Conservation (phyloP, 2,113 vertebrate genomes). For the Mesembrinibis cayennensis region DNA sequence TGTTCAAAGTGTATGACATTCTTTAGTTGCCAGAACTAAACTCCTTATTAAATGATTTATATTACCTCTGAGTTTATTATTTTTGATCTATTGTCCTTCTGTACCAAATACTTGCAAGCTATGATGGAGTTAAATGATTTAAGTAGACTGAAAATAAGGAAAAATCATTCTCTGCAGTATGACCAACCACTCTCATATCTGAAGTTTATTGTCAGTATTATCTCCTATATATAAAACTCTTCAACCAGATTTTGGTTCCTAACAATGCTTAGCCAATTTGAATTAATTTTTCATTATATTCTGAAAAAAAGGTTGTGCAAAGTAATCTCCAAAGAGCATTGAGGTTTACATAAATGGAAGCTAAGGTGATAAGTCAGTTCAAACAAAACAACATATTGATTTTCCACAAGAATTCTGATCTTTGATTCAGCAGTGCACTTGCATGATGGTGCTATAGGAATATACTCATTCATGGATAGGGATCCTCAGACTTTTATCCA, state of each 20-base stretch:
- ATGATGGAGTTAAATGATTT: neutral
- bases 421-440: neutral
- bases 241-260: neutral
- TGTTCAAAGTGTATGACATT: neutral
- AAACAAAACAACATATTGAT: conserved; percentile 45
- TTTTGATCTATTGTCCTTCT: neutral
- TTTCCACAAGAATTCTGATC: conserved; percentile 11
- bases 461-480: neutral
- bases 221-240: neutral
- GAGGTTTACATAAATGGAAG: conserved; percentile 23
- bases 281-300: conserved; percentile 42
- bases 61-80: neutral
- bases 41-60: neutral
- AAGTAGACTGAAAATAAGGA: neutral
- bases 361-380: conserved; percentile 13
- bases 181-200: neutral
- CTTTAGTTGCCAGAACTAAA: neutral
- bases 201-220: neutral
- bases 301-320: neutral
- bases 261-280: neutral
- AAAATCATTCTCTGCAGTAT: neutral
- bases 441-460: neutral
- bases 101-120: neutral
- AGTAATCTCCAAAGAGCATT: conserved; percentile 8
- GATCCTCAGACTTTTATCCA: neutral